Base-by-base conservation (phyloP, 2,113 vertebrate genomes). In the Corvus cornix region DNA sequence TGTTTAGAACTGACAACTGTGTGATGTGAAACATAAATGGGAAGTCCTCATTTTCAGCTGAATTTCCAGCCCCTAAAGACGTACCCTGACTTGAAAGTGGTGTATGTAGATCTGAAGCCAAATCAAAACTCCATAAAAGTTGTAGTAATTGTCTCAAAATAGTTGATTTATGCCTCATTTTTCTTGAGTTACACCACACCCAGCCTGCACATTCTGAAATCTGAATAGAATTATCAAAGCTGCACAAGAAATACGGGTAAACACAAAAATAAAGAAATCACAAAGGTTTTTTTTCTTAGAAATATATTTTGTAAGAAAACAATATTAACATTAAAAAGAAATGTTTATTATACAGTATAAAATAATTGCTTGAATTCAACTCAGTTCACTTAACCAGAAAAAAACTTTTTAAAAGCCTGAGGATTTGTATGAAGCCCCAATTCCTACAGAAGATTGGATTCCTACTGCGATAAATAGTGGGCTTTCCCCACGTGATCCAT, bases 261-360 rank as follows among this genome's bases (percentile, higher is more conserved):
- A 68, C 11, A 35, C 49, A 67, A 72, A 74, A 79, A 90, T 58
- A 59, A 84, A 83, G 73, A 86, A 78, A 89, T 66, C 75, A 91
- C 78, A 79, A 76, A 84, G 72, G 66, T 24, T 59, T 33, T 59
- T 98, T 97, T 98, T 96, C 85, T 95, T 97, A 97, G 92, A 97
- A 98, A 98, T 98, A 91, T 97, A 97, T 98, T 98, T 98, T 92
- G 64, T 97, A 97, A 94, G 97, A 98, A 97, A 96, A 97, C 96
- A 94, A 87, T 96, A 94, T 95, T 89, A 97, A 97, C 84, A 97
- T 97, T 97, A 93, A 95, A 97, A 98, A 91, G 95, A 94, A 97
- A 97, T 76, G 86, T 88, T 97, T 97, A 96, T 95, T 96, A 76
- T 97, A 98, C 95, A 98, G 94, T 97, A 97, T 97, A 98, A 98